phyloP scores from a whole-genome alignment of 1,140 invertebrate genomes.

The Tetramorium parvispinum region DNA sequence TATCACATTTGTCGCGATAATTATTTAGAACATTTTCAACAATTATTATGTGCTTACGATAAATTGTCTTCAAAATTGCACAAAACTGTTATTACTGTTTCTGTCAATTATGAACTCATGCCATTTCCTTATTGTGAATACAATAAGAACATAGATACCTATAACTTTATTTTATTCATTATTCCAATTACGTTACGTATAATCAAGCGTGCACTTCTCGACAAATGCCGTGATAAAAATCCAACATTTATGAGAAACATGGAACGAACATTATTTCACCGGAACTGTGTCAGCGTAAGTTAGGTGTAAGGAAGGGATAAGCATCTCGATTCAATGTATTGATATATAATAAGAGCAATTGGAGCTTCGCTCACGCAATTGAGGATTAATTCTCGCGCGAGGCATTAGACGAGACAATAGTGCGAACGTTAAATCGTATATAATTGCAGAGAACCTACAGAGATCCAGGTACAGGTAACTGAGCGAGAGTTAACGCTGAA shows the following conservation, averaged over 20 bases:
- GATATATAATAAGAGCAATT: neutral
- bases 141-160: neutral
- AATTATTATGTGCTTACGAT: neutral
- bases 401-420: neutral
- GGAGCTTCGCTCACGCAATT: neutral
- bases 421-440: neutral
- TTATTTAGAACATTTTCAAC: neutral
- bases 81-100: neutral
- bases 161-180: neutral
- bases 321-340: neutral
- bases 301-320: neutral
- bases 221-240: neutral
- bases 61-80: neutral
- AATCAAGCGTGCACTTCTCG: neutral
- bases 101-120: neutral
- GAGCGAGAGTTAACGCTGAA: neutral
- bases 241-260: neutral
- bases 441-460: neutral
- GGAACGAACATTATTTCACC: neutral
- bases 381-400: neutral
- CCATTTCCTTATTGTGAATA: neutral
- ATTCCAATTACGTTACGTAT: neutral
- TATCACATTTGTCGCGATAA: neutral
- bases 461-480: neutral
- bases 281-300: neutral